Percentiles rank a stretch among this genome's conserved stretches.
These are phyloP conservation scores for Onchidella celtica DNA, from an alignment of 2,888 invertebrate genomes.

Conservation along the genomic window DNA sequence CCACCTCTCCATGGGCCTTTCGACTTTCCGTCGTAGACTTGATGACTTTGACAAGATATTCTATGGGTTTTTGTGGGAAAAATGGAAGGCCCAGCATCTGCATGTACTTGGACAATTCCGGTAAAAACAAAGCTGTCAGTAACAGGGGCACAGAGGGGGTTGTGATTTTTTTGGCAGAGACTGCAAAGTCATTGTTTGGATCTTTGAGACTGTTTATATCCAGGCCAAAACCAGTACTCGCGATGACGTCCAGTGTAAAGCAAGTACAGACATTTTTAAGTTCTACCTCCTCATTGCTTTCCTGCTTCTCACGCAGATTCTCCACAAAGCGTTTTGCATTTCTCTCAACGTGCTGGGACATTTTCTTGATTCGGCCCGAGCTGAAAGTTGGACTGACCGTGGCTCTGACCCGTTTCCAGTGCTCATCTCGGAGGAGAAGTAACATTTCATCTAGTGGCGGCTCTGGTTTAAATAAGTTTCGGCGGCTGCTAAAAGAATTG, in stretches of 20 bases:
- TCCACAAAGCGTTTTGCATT: conserved; percentile 1
- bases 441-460: conserved; percentile 36
- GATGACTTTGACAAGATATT: conserved; percentile 5
- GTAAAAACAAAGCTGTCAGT: background rate
- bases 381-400: conserved; percentile 64
- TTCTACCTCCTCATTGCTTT: conserved; percentile 13
- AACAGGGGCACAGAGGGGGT: background rate
- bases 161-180: conserved; percentile 52
- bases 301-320: background rate
- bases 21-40: conserved; percentile 50
- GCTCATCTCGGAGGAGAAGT: conserved; percentile 53
- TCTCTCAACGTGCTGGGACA: conserved; percentile 38
- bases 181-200: conserved; percentile 60
- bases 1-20: conserved; percentile 53
- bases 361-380: conserved; percentile 60
- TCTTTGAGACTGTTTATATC: conserved; percentile 58
- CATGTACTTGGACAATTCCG: background rate
- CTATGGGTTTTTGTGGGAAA: background rate
- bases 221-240: conserved; percentile 64
- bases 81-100: background rate
- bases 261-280: background rate
- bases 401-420: conserved; percentile 62
- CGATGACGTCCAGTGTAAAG: conserved; percentile 65
- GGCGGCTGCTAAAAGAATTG: conserved; percentile 9
- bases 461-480: background rate